phyloP scores from a whole-genome alignment of 2,888 invertebrate genomes.

The Drosophila subsilvestris region DNA sequence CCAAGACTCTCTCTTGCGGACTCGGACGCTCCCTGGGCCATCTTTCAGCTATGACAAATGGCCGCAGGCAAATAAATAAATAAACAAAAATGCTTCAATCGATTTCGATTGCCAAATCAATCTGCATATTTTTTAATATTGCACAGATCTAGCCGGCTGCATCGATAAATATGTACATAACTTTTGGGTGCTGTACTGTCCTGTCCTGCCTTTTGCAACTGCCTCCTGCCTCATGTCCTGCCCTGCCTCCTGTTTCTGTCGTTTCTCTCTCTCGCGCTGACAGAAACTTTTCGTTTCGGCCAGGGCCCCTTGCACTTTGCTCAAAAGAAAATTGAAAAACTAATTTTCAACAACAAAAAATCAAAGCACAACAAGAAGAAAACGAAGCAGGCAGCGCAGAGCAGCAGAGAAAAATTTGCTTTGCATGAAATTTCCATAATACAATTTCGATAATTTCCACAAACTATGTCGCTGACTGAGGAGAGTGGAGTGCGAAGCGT shows the following conservation, averaged over 20 bases:
- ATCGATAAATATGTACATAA: conserved; percentile 66
- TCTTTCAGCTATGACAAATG: conserved; percentile 1
- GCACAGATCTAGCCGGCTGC: conserved; percentile 10
- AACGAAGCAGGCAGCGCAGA: conserved; percentile 1
- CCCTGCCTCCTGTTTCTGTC: conserved; percentile 38
- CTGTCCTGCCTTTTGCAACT: too few species aligned
- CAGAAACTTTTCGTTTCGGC: conserved; percentile 48
- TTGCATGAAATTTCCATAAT: conserved; percentile 79
- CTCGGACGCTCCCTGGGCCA: conserved; percentile 14
- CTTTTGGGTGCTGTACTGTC: conserved; percentile 35
- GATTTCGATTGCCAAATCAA: conserved; percentile 56
- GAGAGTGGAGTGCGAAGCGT: background rate
- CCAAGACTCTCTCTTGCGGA: conserved; percentile 27
- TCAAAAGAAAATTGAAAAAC: conserved; percentile 68
- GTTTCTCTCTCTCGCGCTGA: conserved; percentile 20
- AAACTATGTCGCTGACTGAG: conserved; percentile 52
- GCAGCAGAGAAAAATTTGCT: conserved; percentile 50
- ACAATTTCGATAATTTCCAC: conserved; percentile 75
- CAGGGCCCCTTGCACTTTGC: conserved; percentile 42
- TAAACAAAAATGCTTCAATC: conserved; percentile 20
- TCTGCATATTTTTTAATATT: conserved; percentile 61
- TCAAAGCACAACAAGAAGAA: conserved; percentile 48
- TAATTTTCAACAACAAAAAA: conserved; percentile 69
- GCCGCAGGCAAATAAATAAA: background rate
- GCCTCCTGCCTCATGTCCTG: conserved; percentile 21